Base-by-base conservation (phyloP, 2,888 invertebrate genomes). In the Eupithecia centaureata region DNA sequence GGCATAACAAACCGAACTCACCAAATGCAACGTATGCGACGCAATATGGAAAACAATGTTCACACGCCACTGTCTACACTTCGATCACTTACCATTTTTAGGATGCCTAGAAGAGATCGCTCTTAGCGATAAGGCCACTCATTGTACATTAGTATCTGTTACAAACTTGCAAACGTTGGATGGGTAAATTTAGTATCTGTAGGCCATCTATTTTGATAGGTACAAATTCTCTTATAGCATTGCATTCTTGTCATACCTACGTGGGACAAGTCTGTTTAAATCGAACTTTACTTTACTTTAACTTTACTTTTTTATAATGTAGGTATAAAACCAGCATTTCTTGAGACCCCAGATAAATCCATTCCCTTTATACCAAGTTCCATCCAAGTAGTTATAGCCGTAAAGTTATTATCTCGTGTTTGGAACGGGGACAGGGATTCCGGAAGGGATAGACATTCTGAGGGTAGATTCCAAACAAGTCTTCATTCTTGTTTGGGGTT, bases 401-500 rank as follows among this genome's bases (percentile, higher is more conserved):
- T 38, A 58, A 58, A 62, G 62, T 63, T 63, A 58, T 59, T 62
- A 65, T 54, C 65, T 30, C 28, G 32, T 65, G 58, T 28, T 30
- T 32, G 5, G 8, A 15, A 27, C n/a, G n/a, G 8, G 18, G 38
- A 12, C 30, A 25, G 54, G 65, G 63, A 69, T 65, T 47, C 62
- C 69, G 63, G 69, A 69, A 59, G 56, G 65, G 63, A 56, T 62
- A 54, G 38, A 52, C 58, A 67, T 68, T 61, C 61, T 28, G 38
- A 62, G 70, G 62, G 60, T 62, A 28, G 61, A 71, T 71, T 65
- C 71, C 65, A 56, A 57, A 63, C 65, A 68, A 38, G 59, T 33
- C 32, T 57, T 22, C 63, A 63, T 71, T 71, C 60, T 59, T 51
- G 57, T 57, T 57, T n/a, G 32, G 22, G 57, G 57, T 57, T 33